Conservation (phyloP, 2,888 invertebrate genomes). For the Taenaris catops region DNA sequence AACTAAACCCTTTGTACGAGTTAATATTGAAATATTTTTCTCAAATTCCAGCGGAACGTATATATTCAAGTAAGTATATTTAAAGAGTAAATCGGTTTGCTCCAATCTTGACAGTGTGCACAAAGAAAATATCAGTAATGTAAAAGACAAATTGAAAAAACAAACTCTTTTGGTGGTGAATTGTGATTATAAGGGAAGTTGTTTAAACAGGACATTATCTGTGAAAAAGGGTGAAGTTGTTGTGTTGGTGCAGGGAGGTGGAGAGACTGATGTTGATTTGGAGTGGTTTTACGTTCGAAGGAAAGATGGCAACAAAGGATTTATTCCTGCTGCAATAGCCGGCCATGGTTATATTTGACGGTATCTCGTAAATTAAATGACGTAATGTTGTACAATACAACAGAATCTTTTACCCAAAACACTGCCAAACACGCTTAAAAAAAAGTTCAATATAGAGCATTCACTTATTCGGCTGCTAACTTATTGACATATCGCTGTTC, state of each 20-base stretch:
- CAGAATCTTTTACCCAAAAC: no score
- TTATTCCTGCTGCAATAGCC: slow-evolving; percentile 88
- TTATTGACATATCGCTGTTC: no score
- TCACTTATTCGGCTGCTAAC: no score
- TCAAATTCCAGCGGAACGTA: no score
- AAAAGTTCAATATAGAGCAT: no score
- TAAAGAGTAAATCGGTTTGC: slow-evolving; percentile 72
- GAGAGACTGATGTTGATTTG: slow-evolving; percentile 73
- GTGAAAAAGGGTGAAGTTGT: slow-evolving; percentile 89
- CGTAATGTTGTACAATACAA: no score
- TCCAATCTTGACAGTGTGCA: slow-evolving; percentile 46
- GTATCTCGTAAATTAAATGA: no score
- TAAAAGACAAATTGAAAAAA: slow-evolving; percentile 55
- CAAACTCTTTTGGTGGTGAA: slow-evolving; percentile 86
- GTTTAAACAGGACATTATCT: slow-evolving; percentile 79
- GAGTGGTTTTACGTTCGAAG: slow-evolving; percentile 90
- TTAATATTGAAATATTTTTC: no score
- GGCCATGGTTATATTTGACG: slow-evolving; percentile 87
- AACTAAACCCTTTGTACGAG: no score
- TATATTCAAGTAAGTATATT: slow-evolving; percentile 86
- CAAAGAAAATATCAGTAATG: slow-evolving; percentile 28
- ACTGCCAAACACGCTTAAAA: no score
- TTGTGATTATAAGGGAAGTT: slow-evolving; percentile 81
- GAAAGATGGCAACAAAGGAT: slow-evolving; percentile 85
- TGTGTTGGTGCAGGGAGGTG: slow-evolving; percentile 76